Base-by-base conservation (phyloP, 1,140 invertebrate genomes). In the Harpegnathos saltator region DNA sequence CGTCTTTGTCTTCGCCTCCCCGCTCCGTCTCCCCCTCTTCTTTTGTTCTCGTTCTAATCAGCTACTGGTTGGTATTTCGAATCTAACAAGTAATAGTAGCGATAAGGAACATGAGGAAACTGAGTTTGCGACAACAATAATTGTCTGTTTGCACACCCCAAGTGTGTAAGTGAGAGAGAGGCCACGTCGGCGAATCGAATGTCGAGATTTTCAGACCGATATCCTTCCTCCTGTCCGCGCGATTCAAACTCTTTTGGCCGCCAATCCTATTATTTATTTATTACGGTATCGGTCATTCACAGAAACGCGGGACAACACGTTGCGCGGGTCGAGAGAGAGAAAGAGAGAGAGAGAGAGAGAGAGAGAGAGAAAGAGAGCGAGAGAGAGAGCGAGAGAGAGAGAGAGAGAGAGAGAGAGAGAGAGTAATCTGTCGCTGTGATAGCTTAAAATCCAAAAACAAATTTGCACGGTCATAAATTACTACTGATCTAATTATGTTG, bases 101-200 rank as follows among this genome's bases (percentile, higher is more conserved):
- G 14, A 68, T 54, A 68, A 69, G 50, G 66, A 72, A 62, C 52
- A 68, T 84, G 89, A n/a, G n/a, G n/a, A 92, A 93, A 94, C 93
- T 94, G 92, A 93, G 92, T 93, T 94, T 93, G 92, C 93, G 90
- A 92, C 92, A 93, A 93, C 90, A 33, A 56, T 44, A n/a, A n/a
- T n/a, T n/a, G n/a, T n/a, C n/a, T n/a, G 71, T 85, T 63, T 33
- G 29, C 38, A 44, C 7, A 44, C 7, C 11, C 38, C 38, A 11
- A 44, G 38, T 44, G 38, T 44, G 38, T 33, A 52, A 19, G 59
- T 22, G 56, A 9, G 44, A 56, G 22, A 17, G 52, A n/a, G n/a
- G n/a, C n/a, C 17, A 14, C 24, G 66, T 33, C 12, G 66, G 54
- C 19, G 63, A 24, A 22, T 48, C 22, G 15, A 3, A 5, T 26